Conservation (phyloP, 2,113 vertebrate species). For the Genyomyrus donnyi region DNA sequence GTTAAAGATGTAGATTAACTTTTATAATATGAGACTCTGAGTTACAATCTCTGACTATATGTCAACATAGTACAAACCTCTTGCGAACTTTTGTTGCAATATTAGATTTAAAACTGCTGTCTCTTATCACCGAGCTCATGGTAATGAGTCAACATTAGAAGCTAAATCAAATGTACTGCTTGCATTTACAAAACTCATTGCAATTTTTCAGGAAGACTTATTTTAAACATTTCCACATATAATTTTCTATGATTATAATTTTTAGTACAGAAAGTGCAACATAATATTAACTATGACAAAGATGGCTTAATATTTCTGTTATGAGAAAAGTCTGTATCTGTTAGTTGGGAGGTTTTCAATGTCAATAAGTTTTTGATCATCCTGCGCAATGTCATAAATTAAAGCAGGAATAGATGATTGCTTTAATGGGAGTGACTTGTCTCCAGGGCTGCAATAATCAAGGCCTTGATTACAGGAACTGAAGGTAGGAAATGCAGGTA, state of each 20-base stretch:
- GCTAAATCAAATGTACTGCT: neutral
- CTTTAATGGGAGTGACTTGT: conserved; percentile 19
- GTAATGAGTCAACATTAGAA: neutral
- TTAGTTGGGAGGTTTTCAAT: neutral
- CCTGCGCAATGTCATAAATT: neutral
- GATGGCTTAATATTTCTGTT: neutral
- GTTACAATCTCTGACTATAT: neutral
- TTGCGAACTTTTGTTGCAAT: neutral
- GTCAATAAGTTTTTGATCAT: conserved; percentile 17
- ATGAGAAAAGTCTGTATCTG: neutral
- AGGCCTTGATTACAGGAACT: conserved; percentile 22
- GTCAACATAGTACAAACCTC: neutral
- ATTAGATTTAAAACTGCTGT: neutral
- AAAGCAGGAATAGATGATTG: conserved; percentile 18
- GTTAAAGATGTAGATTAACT: neutral
- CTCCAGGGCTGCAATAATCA: conserved; percentile 21
- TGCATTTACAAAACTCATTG: neutral
- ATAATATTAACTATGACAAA: neutral
- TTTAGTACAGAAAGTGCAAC: neutral
- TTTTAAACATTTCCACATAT: neutral
- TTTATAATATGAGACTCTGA: neutral
- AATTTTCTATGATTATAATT: neutral
- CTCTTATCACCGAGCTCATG: neutral
- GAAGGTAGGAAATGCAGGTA: conserved; percentile 4
- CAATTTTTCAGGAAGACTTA: neutral